Percentiles rank a stretch among this genome's conserved stretches.
Evolutionary conservation across 2,797 vertebrate species (phyloP).

Genomic region (Microtus agrestis): DNA sequence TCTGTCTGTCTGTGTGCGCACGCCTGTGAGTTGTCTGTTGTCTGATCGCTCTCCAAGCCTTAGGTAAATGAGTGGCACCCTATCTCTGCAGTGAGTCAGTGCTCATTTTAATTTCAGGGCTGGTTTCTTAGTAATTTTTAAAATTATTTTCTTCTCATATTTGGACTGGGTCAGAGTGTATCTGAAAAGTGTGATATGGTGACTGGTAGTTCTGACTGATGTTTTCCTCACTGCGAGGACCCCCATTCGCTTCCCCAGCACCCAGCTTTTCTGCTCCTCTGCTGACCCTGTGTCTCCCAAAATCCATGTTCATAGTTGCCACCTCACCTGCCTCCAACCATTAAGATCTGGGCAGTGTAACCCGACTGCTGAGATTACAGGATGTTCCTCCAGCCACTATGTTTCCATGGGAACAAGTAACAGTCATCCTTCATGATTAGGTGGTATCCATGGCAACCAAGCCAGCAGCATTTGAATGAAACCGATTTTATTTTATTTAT

Average conservation of each 20-base stretch:
- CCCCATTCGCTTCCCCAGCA: background rate
- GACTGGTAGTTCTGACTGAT: constrained; percentile 19
- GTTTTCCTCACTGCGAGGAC: background rate
- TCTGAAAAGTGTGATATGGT: background rate
- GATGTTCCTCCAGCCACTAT: constrained; percentile 87
- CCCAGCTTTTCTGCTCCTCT: background rate
- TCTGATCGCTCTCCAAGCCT: constrained; percentile 1
- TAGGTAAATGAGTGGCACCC: background rate
- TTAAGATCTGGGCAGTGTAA: constrained; percentile 79
- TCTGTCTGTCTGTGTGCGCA: background rate
- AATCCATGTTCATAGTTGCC: constrained; percentile 1
- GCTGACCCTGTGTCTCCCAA: background rate
- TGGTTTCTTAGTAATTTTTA: constrained; percentile 3
- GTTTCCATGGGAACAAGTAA: constrained; percentile 89
- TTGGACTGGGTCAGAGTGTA: background rate
- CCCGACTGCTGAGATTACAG: constrained; percentile 87
- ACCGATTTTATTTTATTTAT: constrained; percentile 85
- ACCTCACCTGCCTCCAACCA: constrained; percentile 80
- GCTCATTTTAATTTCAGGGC: constrained; percentile 26
- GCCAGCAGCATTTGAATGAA: constrained; percentile 87
- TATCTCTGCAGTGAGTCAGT: background rate
- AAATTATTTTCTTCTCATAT: background rate
- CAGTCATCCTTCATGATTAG: constrained; percentile 90
- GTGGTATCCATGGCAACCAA: constrained; percentile 89
- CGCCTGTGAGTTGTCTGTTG: background rate